Evolutionary conservation across 2,113 vertebrate species (phyloP), one percentile per base, ranked within the genome.

Genomic region (Cygnus atratus): DNA sequence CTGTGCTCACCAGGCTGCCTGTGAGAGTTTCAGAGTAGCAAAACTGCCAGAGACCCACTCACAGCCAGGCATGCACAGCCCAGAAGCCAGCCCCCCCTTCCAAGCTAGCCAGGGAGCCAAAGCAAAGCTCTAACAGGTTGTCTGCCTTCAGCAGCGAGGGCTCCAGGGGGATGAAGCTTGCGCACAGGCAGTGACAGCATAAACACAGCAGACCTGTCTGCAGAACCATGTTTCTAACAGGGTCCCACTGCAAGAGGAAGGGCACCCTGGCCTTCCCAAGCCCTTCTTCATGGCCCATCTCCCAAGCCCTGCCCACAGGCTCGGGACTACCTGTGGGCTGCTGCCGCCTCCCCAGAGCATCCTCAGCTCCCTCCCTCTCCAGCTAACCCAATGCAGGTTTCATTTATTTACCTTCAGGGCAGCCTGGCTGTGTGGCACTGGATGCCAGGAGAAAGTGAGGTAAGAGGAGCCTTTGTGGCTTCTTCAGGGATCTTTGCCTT

Each of bases 11-110:
- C n/a, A 3, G 0, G n/a, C 72, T 84, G 48, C 44, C 43, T 80
- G 35, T 0, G 7, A 81, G 33, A 81, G 24, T 15, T 61, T 50
- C 54, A 65, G 35, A 76, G 33, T 57, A 48, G 24, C 48, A n/a
- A 63, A 92, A 39, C 8, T 12, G 0, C n/a, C 1, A 0, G 17
- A 57, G 2, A 83, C 7, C 14, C 5, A 6, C 52, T 50, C 13
- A 37, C 0, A 0, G 28, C 0, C 0, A 68, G 58, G 20, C 62
- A 6, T 1, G 4, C 24, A 19, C 4, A 76, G n/a, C 13, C 14
- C 62, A 28, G n/a, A 75, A 52, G 13, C 37, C n/a, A 54, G 8
- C 21, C 24, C 44, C 44, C 3, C 9, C 58, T 35, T 35, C 19
- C 43, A 5, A 41, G 29, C 21, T 68, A 58, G 41, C 26, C 26